A percentile compares a stretch with the other conserved stretches of the same genome.
phyloP scores from a whole-genome alignment of 2,113 vertebrate genomes.

The Tapirus terrestris region DNA sequence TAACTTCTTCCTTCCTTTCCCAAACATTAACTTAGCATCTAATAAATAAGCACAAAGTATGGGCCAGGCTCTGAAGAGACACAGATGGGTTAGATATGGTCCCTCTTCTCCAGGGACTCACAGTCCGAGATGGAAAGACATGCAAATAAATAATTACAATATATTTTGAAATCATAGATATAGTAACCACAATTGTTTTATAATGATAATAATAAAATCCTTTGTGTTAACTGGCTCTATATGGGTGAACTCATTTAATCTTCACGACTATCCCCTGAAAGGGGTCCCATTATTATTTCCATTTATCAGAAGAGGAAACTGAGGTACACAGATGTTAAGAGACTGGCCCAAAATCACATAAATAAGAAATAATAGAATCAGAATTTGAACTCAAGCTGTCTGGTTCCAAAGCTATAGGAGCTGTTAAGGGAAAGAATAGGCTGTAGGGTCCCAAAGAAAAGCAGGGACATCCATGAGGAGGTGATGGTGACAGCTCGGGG shows the following conservation, averaged over 20 bases:
- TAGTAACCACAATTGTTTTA: neutral
- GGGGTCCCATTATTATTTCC: neutral
- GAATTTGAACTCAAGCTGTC: neutral
- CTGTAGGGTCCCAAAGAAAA: no score
- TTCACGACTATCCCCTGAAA: neutral
- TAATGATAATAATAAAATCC: neutral
- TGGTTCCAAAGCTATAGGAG: neutral
- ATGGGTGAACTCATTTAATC: neutral
- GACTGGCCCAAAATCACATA: neutral
- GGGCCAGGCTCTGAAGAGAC: neutral
- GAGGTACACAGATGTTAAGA: neutral
- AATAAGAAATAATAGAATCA: neutral
- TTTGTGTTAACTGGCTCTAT: neutral
- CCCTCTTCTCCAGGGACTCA: neutral
- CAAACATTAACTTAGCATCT: neutral
- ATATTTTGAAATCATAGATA: neutral
- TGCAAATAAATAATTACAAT: neutral
- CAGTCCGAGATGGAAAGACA: neutral
- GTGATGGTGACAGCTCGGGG: accelerated
- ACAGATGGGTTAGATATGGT: accelerated
- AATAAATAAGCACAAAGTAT: neutral
- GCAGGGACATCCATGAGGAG: neutral
- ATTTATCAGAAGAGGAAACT: neutral
- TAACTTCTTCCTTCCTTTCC: neutral
- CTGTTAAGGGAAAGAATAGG: neutral